phyloP scores from a whole-genome alignment of 2,113 vertebrate genomes.

The Sinosuthora webbiana region DNA sequence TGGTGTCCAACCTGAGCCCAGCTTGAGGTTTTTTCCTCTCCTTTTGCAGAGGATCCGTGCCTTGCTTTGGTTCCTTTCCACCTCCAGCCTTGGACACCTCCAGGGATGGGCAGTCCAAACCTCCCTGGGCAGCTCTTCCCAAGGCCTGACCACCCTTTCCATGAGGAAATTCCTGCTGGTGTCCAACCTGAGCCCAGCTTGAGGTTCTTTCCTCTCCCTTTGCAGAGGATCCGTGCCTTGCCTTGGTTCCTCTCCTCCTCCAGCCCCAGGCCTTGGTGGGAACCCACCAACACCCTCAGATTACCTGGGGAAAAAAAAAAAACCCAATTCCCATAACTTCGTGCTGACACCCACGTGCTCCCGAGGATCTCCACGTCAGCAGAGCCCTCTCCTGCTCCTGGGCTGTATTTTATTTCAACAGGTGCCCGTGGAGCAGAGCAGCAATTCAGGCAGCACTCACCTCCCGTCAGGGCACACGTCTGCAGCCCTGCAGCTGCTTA shows the following conservation, averaged over 20 bases:
- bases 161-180: fast-evolving
- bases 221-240: neutral
- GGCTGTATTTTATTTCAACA: slow-evolving; percentile 52
- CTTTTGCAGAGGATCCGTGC: neutral
- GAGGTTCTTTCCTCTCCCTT: neutral
- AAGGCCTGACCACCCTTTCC: neutral
- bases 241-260: neutral
- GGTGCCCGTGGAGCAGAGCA: slow-evolving; percentile 11
- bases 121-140: neutral
- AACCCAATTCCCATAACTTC: neutral
- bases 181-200: fast-evolving
- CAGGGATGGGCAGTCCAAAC: neutral
- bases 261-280: neutral
- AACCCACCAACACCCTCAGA: neutral
- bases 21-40: fast-evolving
- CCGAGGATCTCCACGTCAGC: neutral
- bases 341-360: neutral
- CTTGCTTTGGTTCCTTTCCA: neutral
- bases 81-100: neutral
- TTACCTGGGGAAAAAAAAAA: neutral
- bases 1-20: fast-evolving
- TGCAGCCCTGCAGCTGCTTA: slow-evolving; percentile 33
- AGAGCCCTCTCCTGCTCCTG: neutral
- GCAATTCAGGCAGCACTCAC: slow-evolving; percentile 44
- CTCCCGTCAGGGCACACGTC: slow-evolving; percentile 43